Conservation (phyloP, 2,113 vertebrate genomes). For the Elgaria multicarinata region DNA sequence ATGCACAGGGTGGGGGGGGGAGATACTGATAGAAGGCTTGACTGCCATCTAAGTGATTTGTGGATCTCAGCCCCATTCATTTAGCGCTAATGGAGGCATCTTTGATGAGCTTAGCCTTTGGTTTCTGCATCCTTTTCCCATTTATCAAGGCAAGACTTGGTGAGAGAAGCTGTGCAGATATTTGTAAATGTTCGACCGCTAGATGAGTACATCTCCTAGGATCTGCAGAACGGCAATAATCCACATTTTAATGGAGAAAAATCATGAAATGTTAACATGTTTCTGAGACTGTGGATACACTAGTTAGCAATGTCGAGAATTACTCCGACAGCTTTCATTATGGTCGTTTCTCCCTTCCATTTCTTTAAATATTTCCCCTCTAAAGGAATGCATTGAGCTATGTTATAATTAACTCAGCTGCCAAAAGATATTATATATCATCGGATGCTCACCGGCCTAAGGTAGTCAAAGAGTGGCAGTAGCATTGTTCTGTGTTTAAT, state of each 20-base stretch:
- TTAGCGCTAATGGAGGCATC: conserved; percentile 4
- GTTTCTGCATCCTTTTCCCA: conserved; percentile 28
- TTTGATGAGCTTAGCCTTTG: conserved; percentile 37
- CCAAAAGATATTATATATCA: conserved; percentile 91
- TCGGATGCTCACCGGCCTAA: conserved; percentile 79
- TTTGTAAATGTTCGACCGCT: neutral
- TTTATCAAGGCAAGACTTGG: conserved; percentile 52
- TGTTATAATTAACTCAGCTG: conserved; percentile 94
- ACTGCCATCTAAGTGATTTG: conserved; percentile 4
- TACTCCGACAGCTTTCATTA: conserved; percentile 88
- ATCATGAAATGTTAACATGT: conserved; percentile 32
- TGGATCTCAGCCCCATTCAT: neutral
- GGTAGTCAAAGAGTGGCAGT: conserved; percentile 81
- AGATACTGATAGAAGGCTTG: conserved; percentile 15
- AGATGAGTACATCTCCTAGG: conserved; percentile 17
- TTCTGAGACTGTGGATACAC: conserved; percentile 59
- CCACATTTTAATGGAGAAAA: conserved; percentile 17
- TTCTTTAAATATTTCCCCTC: conserved; percentile 77
- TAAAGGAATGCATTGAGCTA: conserved; percentile 81
- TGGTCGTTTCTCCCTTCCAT: conserved; percentile 73
- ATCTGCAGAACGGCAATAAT: conserved; percentile 5
- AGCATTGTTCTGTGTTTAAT: conserved; percentile 86
- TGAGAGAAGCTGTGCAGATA: conserved; percentile 10
- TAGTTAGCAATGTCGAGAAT: conserved; percentile 79
- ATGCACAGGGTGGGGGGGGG: conserved; percentile 33